phyloP scores from a whole-genome alignment of 2,113 vertebrate species.

The Scomber colias region DNA sequence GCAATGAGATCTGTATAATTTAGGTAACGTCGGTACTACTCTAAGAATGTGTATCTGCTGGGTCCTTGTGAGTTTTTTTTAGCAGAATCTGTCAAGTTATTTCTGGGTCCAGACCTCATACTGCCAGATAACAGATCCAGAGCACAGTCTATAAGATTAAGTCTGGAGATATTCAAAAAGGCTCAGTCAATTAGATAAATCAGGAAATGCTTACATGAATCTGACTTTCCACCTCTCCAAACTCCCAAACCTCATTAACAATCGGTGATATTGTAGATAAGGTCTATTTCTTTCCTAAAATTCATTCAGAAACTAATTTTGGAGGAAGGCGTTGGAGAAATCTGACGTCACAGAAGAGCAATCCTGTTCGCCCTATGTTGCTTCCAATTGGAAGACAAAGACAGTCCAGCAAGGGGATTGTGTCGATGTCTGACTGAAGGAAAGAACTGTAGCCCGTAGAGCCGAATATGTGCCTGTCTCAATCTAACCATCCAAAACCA shows the following conservation, averaged over 20 bases:
- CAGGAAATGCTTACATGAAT: background rate
- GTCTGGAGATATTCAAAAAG: background rate
- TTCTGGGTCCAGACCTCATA: no score
- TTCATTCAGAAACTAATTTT: conserved; percentile 6
- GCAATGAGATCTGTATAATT: background rate
- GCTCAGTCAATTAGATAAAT: background rate
- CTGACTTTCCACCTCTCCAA: background rate
- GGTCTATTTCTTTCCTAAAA: background rate
- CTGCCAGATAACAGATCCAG: background rate
- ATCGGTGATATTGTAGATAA: background rate
- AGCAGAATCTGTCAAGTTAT: no score
- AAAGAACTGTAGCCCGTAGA: background rate
- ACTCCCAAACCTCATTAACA: conserved; percentile 2
- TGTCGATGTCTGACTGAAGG: background rate
- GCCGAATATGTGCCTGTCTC: background rate
- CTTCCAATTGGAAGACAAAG: no score
- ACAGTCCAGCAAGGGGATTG: background rate
- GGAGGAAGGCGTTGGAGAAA: background rate
- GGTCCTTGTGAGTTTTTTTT: no score
- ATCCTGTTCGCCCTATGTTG: background rate
- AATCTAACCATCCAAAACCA: background rate
- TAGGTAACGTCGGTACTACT: background rate
- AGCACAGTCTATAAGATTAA: background rate
- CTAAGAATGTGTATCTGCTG: background rate
- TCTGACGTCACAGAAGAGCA: background rate